These are phyloP conservation scores for Bombycilla garrulus DNA, from an alignment of 2,113 vertebrate genomes.

Conservation along the genomic window DNA sequence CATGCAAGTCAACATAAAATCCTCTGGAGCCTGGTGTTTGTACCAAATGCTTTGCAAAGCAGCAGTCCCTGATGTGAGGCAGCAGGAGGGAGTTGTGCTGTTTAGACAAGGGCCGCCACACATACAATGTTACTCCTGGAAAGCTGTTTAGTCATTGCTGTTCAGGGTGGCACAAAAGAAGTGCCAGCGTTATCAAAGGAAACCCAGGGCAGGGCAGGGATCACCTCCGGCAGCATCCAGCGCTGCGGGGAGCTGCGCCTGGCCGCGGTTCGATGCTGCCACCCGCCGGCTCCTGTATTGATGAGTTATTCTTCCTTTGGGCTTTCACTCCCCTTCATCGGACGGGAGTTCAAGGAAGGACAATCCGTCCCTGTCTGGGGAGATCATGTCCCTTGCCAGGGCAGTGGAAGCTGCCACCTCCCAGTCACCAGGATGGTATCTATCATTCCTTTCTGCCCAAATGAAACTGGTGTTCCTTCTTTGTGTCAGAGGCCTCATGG, in stretches of 20 bases:
- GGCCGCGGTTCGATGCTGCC: background rate
- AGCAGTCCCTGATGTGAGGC: background rate
- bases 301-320: background rate
- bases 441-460: background rate
- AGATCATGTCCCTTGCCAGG: background rate
- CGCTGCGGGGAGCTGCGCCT: background rate
- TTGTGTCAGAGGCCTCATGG: background rate
- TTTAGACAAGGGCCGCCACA: background rate
- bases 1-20: rapidly evolving
- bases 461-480: rapidly evolving
- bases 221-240: rapidly evolving
- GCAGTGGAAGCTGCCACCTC: background rate
- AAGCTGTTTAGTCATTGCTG: background rate
- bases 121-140: rapidly evolving
- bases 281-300: background rate
- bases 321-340: background rate
- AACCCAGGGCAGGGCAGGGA: rapidly evolving
- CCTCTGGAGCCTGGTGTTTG: background rate
- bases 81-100: background rate
- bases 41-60: rapidly evolving
- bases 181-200: rapidly evolving
- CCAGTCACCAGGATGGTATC: background rate
- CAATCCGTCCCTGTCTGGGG: background rate
- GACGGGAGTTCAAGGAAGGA: background rate
- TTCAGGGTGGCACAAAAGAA: background rate